Conservation (phyloP, 2,113 vertebrate genomes). For the Apistogramma diplotaenia region DNA sequence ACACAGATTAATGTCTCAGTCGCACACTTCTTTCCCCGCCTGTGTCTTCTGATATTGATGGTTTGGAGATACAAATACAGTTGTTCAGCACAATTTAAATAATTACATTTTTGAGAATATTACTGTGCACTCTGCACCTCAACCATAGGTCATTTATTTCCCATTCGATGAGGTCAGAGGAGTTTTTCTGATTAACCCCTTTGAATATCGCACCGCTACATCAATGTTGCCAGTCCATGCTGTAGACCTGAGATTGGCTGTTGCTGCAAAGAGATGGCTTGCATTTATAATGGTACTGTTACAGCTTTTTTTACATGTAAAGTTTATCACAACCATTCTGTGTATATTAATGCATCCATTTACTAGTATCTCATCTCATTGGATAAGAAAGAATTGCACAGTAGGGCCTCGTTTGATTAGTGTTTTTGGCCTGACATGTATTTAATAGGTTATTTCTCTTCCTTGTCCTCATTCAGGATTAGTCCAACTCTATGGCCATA, state of each 20-base stretch:
- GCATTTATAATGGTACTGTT: neutral
- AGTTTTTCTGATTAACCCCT: too few species aligned
- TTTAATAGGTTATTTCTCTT: neutral
- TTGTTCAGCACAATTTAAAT: neutral
- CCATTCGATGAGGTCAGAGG: too few species aligned
- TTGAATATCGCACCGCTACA: too few species aligned
- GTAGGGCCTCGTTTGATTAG: neutral
- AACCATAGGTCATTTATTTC: neutral
- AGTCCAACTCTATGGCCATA: neutral
- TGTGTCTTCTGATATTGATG: neutral
- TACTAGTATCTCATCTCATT: neutral
- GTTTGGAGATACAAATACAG: neutral
- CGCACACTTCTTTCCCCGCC: neutral
- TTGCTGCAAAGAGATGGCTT: neutral
- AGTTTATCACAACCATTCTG: neutral
- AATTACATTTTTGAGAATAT: neutral
- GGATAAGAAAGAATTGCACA: neutral
- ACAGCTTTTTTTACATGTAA: accelerated
- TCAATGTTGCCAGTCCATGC: neutral
- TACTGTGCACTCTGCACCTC: too few species aligned
- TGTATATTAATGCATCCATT: neutral
- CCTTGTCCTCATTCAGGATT: neutral
- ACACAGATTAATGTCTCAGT: neutral
- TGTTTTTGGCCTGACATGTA: neutral
- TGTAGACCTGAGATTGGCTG: neutral